Evolutionary conservation across 1,140 invertebrate species (phyloP).

Genomic region (Drosophila nigromelanica): DNA sequence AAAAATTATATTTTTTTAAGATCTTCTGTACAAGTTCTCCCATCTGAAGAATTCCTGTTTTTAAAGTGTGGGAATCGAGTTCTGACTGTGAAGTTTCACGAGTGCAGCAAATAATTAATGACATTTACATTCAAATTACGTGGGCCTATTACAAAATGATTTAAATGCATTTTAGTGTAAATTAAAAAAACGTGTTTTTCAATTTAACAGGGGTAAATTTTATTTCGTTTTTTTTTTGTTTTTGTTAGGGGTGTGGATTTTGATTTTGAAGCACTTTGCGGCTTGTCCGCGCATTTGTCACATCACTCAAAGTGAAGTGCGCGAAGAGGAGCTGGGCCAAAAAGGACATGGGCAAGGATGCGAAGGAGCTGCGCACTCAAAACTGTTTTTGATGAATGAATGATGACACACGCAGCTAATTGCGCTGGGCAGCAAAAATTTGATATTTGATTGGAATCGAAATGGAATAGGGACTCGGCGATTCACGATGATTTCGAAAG

Average conservation of each 20-base stretch:
- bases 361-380: conserved; percentile 4
- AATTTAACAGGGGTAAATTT: conserved; percentile 29
- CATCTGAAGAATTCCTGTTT: no score
- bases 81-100: neutral
- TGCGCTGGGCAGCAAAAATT: conserved; percentile 42
- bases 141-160: conserved; percentile 66
- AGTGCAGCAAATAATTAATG: conserved; percentile 57
- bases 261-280: conserved; percentile 55
- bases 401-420: conserved; percentile 75
- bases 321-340: conserved; percentile 2
- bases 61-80: conserved; percentile 15
- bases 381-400: no score
- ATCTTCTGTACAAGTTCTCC: no score
- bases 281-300: conserved; percentile 68
- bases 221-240: neutral
- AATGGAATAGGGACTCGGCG: no score
- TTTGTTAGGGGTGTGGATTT: neutral
- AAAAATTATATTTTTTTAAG: no score
- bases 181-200: conserved; percentile 61
- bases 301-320: conserved; percentile 68
- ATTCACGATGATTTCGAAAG: conserved; percentile 4
- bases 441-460: conserved; percentile 40
- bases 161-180: conserved; percentile 69
- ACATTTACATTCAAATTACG: conserved; percentile 69
- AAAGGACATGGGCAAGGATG: conserved; percentile 3